Evolutionary conservation across 1,140 invertebrate species (phyloP), one percentile per base, ranked within the genome.

Genomic region (Macrosteles quadrilineatus): DNA sequence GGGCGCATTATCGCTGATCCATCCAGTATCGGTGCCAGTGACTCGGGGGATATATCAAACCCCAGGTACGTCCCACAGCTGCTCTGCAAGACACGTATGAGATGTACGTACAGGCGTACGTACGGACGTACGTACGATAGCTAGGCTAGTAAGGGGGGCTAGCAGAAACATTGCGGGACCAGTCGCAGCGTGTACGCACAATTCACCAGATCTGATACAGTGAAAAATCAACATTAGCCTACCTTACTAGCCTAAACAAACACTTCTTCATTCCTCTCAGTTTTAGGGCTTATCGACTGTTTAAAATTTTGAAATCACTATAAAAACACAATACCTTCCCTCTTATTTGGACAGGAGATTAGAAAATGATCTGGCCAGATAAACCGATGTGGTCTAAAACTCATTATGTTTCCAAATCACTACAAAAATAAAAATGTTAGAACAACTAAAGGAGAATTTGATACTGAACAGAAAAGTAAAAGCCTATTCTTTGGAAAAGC

Each of bases 11-110:
- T 30, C 73, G 73, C 59, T 74, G 73, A 68, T 74, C 73, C 43
- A 69, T 71, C 71, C 71, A 74, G 31, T 67, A 32, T 32, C 67
- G 69, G 32, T 63, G 63, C 21, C 63, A 63, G 29, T 70, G 68
- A 43, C 43, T 70, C 43, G 47, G 66, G 43, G 25, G 72, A 55
- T 73, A 71, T 62, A 53, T 73, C 73, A 73, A 67, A 73, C 73
- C 71, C 73, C 73, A 73, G 70, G 70, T 53, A 71, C 69, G 73
- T 70, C 57, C 73, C 69, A 74, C 72, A 64, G 71, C 73, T 74
- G 73, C 73, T 74, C 73, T 73, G 73, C 72, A 74, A 74, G 72
- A 68, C 70, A 59, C 68, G n/a, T n/a, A n/a, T n/a, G n/a, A 74
- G 71, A 57, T 36, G 36, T 62, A 70, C 68, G 68, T 70, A 70